Evolutionary conservation across 23 tunicate species (phyloP).

Genomic region (Halocynthia aurantium): DNA sequence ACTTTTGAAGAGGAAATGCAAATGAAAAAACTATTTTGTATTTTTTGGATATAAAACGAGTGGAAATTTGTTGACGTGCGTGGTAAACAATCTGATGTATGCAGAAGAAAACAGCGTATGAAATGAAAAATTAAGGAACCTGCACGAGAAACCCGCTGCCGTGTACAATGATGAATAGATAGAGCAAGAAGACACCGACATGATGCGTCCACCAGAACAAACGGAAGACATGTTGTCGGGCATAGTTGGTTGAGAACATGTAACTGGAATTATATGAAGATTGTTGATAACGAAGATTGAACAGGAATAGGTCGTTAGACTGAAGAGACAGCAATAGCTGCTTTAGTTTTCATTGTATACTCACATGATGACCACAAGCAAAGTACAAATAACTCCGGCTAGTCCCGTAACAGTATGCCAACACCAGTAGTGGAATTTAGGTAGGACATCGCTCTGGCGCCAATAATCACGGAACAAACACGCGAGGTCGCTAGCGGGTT

Average conservation of each 20-base stretch:
- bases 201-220: constrained; percentile 74
- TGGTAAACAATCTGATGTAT: no score
- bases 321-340: no score
- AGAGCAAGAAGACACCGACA: constrained; percentile 48
- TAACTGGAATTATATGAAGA: constrained; percentile 22
- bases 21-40: no score
- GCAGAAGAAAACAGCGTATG: no score
- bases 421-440: constrained; percentile 72
- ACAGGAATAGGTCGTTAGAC: no score
- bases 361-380: constrained; percentile 70
- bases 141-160: constrained; percentile 83
- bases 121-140: constrained; percentile 14
- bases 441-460: constrained; percentile 51
- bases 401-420: constrained; percentile 83
- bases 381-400: constrained; percentile 63
- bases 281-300: no score
- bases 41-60: no score
- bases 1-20: no score
- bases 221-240: constrained; percentile 32
- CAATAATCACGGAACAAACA: constrained; percentile 77
- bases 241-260: constrained; percentile 53
- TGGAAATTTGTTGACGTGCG: no score
- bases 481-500: constrained; percentile 47
- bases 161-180: constrained; percentile 56
- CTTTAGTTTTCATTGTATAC: not conserved